Evolutionary conservation across 1,140 invertebrate genomes (phyloP), one percentile per base, ranked within the genome.

Genomic region (Globodera ellingtonae): DNA sequence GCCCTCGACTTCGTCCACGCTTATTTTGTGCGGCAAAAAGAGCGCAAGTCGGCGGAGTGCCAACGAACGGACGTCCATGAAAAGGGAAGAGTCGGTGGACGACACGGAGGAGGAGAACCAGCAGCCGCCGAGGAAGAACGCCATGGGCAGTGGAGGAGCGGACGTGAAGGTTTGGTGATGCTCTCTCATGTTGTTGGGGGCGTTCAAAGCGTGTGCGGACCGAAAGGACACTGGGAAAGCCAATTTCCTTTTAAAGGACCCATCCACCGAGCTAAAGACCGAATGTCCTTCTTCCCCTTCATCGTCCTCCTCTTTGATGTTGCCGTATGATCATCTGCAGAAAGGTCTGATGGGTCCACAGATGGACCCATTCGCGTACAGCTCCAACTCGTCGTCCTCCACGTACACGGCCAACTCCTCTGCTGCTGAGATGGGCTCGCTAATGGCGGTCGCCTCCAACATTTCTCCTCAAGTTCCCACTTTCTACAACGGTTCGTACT

Each of bases 91-190:
- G n/a, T 77, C 75, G 9, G 69, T 69, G 47, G 75, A 77, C 8
- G 75, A 67, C 69, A 77, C 75, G 13, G 75, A 77, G 69, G 75
- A 77, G 69, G 75, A 77, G 62, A 69, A 77, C 46, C 75, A 65
- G n/a, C 62, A 76, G 48, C 21, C 48, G 9, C n/a, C 47, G 62
- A 67, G 24, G 24, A 67, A 59, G 6, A 24, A 70, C 1, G 35
- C 67, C 35, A 35, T 70, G 67, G 35, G 46, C 48, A 76, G 46
- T 52, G 21, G 21, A 21, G 52, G 66, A 47, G 47, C 62, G 44
- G 67, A 24, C 44, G 6, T 24, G 8, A 35, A 44, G 56, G 56
- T 72, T 2, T 62, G 10, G 18, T 35, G 35, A 35, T 35, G 35
- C 35, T 35, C 35, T 35, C 1, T 35, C 2, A 35, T 35, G 35